These are phyloP conservation scores for Austrofundulus limnaeus DNA, from an alignment of 2,113 vertebrate genomes.

Conservation along the genomic window DNA sequence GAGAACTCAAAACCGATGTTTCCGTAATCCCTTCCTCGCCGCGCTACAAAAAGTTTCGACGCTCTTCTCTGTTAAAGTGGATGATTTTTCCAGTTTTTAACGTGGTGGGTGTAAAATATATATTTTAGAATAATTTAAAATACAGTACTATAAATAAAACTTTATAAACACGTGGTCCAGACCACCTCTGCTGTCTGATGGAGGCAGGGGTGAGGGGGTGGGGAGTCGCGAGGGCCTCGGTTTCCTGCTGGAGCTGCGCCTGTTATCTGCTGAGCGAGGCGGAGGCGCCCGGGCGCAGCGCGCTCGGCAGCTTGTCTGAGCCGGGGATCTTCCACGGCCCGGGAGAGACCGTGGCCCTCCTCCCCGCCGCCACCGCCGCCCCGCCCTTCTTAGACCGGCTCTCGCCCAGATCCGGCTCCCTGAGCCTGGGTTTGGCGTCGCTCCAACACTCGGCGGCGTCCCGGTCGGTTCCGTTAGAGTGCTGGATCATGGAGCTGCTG, in stretches of 20 bases:
- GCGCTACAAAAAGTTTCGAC: slow-evolving; percentile 73
- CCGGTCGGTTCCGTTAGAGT: slow-evolving; percentile 75
- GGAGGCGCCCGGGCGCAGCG: slow-evolving; percentile 88
- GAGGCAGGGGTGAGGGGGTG: slow-evolving; percentile 1
- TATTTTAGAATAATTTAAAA: slow-evolving; percentile 95
- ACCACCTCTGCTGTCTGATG: slow-evolving; percentile 11
- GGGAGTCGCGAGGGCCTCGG: slow-evolving; percentile 20
- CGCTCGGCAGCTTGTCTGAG: slow-evolving; percentile 90
- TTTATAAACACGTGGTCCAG: slow-evolving; percentile 70
- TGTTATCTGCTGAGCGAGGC: slow-evolving; percentile 93
- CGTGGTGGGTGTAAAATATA: slow-evolving; percentile 85
- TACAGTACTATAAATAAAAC: slow-evolving; percentile 85
- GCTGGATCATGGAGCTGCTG: slow-evolving; percentile 64
- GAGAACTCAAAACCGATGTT: slow-evolving; percentile 31
- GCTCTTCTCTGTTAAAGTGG: slow-evolving; percentile 62
- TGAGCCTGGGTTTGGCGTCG: slow-evolving; percentile 74
- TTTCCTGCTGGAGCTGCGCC: slow-evolving; percentile 5
- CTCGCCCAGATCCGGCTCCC: slow-evolving; percentile 79
- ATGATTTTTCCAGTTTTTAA: slow-evolving; percentile 84
- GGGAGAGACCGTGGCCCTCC: slow-evolving; percentile 90
- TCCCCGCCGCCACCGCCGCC: slow-evolving; percentile 74
- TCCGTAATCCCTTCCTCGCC: slow-evolving; percentile 64
- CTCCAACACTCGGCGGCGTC: slow-evolving; percentile 66
- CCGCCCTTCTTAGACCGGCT: slow-evolving; percentile 76
- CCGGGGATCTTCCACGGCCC: slow-evolving; percentile 98